Base-by-base conservation (phyloP, 2,888 invertebrate species). In the Coelopa pilipes region DNA sequence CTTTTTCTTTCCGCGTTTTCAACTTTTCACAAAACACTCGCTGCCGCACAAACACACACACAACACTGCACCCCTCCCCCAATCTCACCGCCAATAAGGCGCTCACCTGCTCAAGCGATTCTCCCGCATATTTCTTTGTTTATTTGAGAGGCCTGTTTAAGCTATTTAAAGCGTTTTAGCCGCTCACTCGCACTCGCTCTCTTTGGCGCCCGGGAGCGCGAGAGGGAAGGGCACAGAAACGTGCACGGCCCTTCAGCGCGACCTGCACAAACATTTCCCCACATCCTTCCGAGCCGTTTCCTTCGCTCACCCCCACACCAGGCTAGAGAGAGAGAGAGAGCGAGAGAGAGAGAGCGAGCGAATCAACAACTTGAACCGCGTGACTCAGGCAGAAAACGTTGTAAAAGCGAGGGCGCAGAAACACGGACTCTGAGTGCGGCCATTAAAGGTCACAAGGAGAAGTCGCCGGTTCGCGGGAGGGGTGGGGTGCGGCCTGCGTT, bases 391-490 rank as follows among this genome's bases (percentile, higher is more conserved):
- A 63, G n/a, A 68, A 68, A 50, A 47, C 47, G 9, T 66, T 66
- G 66, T 49, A 66, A 49, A 66, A 66, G 49, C 49, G 17, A 49
- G 49, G 49, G 66, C 50, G 50, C 66, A 66, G 10, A 47, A 66
- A 66, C 47, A 66, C 24, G 66, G 66, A 19, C 17, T 21, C 11
- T 66, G 49, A 66, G 21, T 49, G 66, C 49, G 66, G 12, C 66
- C 66, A 66, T 66, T 66, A 66, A 24, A 66, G 5, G 50, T 49
- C 65, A 19, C 49, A 17, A 7, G 49, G 66, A 34, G 17, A 69
- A 19, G 57, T 11, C 24, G 21, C 5, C 24, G 55, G 9, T 55
- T 1, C 1, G n/a, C n/a, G 53, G 3, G 55, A n/a, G 1, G 21
- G 57, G 57, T 17, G 21, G 19, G 12, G 53, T 5, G 53, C 1